phyloP scores from a whole-genome alignment of 2,888 invertebrate genomes.

The Amorpha juglandis region DNA sequence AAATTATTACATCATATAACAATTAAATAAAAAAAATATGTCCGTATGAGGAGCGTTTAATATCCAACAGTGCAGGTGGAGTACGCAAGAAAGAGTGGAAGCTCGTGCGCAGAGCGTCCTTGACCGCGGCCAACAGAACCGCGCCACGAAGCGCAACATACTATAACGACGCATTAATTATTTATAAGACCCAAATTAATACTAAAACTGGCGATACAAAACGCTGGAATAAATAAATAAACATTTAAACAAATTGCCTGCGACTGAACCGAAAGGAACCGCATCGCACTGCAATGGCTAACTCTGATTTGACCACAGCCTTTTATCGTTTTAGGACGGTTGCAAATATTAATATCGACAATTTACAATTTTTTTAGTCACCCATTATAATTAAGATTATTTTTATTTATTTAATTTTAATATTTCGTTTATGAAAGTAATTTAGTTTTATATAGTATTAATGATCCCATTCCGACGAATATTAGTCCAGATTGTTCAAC shows the following conservation, averaged over 20 bases:
- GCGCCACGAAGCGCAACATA: constrained; percentile 50
- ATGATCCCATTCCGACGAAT: no score
- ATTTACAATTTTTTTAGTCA: constrained; percentile 31
- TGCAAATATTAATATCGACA: constrained; percentile 43
- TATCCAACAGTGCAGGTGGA: constrained; percentile 28
- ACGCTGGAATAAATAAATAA: constrained; percentile 76
- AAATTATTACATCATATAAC: background rate
- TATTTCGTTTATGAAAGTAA: background rate
- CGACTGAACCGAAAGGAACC: constrained; percentile 46
- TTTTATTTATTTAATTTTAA: background rate
- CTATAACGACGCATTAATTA: constrained; percentile 65
- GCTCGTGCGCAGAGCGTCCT: constrained; percentile 61
- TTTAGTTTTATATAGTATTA: background rate
- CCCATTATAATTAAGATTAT: constrained; percentile 3
- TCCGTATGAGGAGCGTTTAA: background rate
- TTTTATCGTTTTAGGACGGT: constrained; percentile 46
- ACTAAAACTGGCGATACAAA: constrained; percentile 68
- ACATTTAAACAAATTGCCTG: constrained; percentile 70
- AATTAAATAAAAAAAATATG: background rate
- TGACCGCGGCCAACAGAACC: constrained; percentile 62
- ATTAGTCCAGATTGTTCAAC: background rate
- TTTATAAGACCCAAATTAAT: constrained; percentile 79
- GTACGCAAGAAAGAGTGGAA: constrained; percentile 41
- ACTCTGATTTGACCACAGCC: constrained; percentile 50
- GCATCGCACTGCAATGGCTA: constrained; percentile 33